Evolutionary conservation across 2,888 invertebrate genomes (phyloP).

Genomic region (Orchesellides sinensis): DNA sequence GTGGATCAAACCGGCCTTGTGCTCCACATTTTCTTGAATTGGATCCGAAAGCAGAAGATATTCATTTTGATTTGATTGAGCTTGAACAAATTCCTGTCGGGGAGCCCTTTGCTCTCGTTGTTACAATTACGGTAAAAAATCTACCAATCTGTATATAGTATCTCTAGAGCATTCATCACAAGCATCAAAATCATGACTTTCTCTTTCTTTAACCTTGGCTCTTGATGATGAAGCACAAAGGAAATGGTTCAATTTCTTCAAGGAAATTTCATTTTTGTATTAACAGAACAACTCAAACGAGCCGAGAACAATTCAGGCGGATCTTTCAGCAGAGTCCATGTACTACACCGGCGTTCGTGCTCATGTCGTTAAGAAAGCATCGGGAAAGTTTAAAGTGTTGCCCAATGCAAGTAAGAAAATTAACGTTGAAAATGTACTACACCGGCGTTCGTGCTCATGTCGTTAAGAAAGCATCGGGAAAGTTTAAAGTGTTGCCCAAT

Average conservation of each 20-base stretch:
- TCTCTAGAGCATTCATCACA: background rate
- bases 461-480: conserved; percentile 84
- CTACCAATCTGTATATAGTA: background rate
- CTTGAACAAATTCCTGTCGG: conserved; percentile 85
- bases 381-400: conserved; percentile 82
- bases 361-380: conserved; percentile 83
- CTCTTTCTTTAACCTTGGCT: background rate
- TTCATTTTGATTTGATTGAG: conserved; percentile 82
- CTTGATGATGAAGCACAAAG: conserved; percentile 6
- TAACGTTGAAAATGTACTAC: background rate
- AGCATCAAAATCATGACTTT: background rate
- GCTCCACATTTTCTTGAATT: conserved; percentile 84
- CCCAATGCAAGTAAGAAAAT: conserved; percentile 80
- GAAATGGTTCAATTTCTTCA: conserved; percentile 35
- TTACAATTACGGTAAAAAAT: conserved; percentile 81
- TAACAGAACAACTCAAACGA: conserved; percentile 76
- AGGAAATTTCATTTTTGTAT: conserved; percentile 38
- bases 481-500: conserved; percentile 82
- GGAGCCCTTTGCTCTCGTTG: conserved; percentile 82
- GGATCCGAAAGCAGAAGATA: conserved; percentile 81
- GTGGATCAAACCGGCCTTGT: conserved; percentile 80
- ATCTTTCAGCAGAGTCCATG: conserved; percentile 83
- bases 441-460: conserved; percentile 83
- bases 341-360: conserved; percentile 88
- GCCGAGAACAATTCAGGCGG: conserved; percentile 82